A percentile compares a stretch with the other conserved stretches of the same genome.
These are phyloP conservation scores for Rhagonycha fulva DNA, from an alignment of 2,888 invertebrate genomes.

Conservation along the genomic window DNA sequence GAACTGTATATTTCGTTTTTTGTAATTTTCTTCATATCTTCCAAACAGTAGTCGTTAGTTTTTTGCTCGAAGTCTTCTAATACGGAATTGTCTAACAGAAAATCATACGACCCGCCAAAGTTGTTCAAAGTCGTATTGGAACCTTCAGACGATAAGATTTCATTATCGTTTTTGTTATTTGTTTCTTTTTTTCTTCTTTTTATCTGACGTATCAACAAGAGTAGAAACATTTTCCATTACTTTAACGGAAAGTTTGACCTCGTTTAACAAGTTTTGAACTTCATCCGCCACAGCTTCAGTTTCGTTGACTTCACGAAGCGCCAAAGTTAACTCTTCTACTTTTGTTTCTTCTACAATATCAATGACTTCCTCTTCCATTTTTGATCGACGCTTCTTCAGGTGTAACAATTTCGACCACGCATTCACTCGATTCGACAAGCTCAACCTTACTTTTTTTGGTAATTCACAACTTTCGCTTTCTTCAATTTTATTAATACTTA, in stretches of 20 bases:
- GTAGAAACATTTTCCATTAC: neutral
- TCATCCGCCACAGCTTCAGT: neutral
- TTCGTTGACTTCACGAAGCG: neutral
- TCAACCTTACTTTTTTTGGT: neutral
- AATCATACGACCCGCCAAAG: conserved; percentile 46
- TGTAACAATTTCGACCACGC: neutral
- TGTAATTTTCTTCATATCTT: conserved; percentile 53
- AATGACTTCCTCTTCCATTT: neutral
- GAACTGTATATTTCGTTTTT: conserved; percentile 52
- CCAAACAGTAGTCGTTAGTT: conserved; percentile 52
- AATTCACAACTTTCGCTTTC: neutral
- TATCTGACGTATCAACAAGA: conserved; percentile 2
- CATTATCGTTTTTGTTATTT: neutral
- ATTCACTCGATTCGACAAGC: neutral
- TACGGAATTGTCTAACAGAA: conserved; percentile 42
- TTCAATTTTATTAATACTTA: neutral
- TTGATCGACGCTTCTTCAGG: neutral
- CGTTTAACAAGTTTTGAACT: neutral
- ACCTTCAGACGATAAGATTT: conserved; percentile 33
- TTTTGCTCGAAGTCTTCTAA: conserved; percentile 43
- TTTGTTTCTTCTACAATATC: neutral
- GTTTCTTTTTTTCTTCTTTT: conserved; percentile 37
- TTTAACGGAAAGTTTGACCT: neutral
- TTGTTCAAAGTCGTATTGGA: conserved; percentile 37
- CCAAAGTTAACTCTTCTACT: neutral